Conservation (phyloP, 1,140 invertebrate genomes). For the Zaprionus ornatus region DNA sequence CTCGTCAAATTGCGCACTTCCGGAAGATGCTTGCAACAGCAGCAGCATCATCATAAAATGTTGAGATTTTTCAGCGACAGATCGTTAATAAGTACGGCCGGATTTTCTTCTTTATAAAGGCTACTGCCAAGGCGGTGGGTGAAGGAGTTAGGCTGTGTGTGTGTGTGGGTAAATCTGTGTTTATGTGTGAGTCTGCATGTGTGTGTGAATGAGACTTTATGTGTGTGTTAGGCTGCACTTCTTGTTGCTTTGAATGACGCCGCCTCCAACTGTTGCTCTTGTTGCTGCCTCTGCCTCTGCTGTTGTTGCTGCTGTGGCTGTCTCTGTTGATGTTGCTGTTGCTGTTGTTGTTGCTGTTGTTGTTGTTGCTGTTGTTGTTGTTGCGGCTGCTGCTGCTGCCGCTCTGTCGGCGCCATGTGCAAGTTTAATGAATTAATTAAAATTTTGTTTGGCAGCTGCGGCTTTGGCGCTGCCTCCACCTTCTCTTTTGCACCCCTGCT, state of each 20-base stretch:
- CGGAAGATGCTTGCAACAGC: conserved; percentile 45
- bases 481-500: conserved; percentile 5
- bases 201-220: background rate
- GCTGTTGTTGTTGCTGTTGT: background rate
- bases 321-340: background rate
- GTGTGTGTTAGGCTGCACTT: conserved; percentile 36
- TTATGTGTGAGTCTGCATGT: background rate
- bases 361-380: background rate
- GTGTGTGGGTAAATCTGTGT: conserved; percentile 11
- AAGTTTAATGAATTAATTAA: conserved; percentile 78
- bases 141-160: background rate
- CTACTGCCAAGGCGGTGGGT: background rate
- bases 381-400: background rate
- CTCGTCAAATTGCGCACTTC: conserved; percentile 69
- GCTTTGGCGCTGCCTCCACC: background rate
- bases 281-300: background rate
- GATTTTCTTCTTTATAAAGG: conserved; percentile 1
- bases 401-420: conserved; percentile 61
- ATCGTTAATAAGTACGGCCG: conserved; percentile 40
- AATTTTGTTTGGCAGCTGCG: conserved; percentile 44
- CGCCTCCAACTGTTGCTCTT: conserved; percentile 30
- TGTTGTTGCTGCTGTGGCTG: background rate
- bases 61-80: conserved; percentile 33
- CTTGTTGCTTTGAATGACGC: conserved; percentile 25
- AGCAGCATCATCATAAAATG: conserved; percentile 34